Percentiles rank a stretch among this genome's conserved stretches.
Evolutionary conservation across 2,888 invertebrate genomes (phyloP).

Genomic region (Mesorhabditis spiculigera): DNA sequence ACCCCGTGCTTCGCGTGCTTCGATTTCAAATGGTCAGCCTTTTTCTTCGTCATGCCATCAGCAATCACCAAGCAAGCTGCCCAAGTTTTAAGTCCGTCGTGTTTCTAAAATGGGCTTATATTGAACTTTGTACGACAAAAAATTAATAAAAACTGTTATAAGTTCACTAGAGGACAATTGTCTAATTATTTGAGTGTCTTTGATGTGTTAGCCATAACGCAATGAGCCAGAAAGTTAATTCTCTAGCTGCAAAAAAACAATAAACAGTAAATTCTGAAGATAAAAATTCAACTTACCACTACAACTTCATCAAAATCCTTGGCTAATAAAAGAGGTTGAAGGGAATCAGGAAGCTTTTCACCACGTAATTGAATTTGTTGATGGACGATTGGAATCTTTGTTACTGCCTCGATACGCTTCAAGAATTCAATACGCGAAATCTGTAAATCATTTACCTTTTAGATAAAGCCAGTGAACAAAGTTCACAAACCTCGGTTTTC

Average conservation of each 20-base stretch:
- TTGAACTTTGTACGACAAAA: too few relatives aligned
- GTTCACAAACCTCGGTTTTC: slow-evolving; percentile 7
- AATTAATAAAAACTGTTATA: too few relatives aligned
- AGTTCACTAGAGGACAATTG: too few relatives aligned
- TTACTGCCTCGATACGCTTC: slow-evolving; percentile 10
- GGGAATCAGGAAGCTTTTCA: slow-evolving; percentile 7
- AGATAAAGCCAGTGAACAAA: not conserved
- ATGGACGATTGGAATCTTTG: slow-evolving; percentile 10
- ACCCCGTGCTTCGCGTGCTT: too few relatives aligned
- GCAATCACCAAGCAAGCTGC: too few relatives aligned
- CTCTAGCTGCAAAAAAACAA: not conserved
- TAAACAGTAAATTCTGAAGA: slow-evolving; percentile 16
- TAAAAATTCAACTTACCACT: slow-evolving; percentile 16
- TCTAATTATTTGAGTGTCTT: not conserved
- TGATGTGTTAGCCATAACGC: not conserved
- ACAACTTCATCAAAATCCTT: slow-evolving; percentile 13
- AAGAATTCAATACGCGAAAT: slow-evolving; percentile 10
- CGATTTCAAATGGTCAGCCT: too few relatives aligned
- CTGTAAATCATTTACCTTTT: slow-evolving; percentile 11
- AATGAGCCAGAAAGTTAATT: slow-evolving; percentile 5
- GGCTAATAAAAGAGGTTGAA: not conserved
- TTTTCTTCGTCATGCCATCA: too few relatives aligned
- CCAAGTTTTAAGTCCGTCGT: too few relatives aligned
- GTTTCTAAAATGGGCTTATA: too few relatives aligned
- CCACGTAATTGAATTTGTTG: slow-evolving; percentile 12